Conservation (phyloP, 2,888 invertebrate species). For the Carpatolechia fugitivella region DNA sequence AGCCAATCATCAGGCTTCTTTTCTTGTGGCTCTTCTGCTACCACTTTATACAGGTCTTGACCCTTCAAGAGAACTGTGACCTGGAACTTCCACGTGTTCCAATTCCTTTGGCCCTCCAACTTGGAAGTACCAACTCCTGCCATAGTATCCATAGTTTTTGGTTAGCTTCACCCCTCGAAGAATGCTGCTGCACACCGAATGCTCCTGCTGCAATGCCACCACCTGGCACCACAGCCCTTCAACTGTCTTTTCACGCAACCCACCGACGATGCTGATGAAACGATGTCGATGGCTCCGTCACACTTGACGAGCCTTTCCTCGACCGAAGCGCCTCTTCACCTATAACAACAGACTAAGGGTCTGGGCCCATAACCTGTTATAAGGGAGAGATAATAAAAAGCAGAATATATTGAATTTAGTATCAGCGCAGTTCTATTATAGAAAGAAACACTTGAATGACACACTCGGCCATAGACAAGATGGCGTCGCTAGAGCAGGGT, state of each 20-base stretch:
- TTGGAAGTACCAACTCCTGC: neutral
- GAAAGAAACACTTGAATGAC: no score
- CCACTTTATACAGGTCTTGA: neutral
- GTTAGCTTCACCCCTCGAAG: neutral
- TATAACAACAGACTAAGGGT: neutral
- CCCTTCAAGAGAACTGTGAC: neutral
- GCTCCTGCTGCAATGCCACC: neutral
- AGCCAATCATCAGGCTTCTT: slow-evolving; percentile 3
- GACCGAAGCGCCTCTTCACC: neutral
- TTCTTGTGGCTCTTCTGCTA: neutral
- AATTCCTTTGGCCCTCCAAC: neutral
- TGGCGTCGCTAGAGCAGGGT: no score
- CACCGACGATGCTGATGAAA: neutral
- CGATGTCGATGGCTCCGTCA: neutral
- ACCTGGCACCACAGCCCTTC: neutral
- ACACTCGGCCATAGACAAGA: no score
- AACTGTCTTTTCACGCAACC: neutral
- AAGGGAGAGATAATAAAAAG: neutral
- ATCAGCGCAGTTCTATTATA: neutral
- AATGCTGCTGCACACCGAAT: neutral
- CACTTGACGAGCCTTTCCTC: neutral
- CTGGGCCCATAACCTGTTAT: slow-evolving; percentile 1
- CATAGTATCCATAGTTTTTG: neutral
- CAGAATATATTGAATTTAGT: neutral
- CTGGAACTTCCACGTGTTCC: slow-evolving; percentile 1